Evolutionary conservation across 2,888 invertebrate genomes (phyloP).

Genomic region (Tiphia femorata): DNA sequence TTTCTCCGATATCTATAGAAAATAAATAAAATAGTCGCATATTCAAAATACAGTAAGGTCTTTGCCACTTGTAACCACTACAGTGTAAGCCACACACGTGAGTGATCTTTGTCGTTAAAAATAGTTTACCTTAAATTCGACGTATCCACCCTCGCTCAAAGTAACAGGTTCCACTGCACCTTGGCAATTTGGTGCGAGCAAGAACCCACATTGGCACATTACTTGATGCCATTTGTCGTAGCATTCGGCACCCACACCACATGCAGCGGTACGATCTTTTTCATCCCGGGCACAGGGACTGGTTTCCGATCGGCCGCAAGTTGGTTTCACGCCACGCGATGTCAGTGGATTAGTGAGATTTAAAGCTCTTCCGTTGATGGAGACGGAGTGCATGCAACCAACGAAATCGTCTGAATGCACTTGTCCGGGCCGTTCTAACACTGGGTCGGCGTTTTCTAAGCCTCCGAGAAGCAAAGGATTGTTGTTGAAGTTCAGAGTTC

Average conservation of each 20-base stretch:
- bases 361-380: constrained; percentile 86
- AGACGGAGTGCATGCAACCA: constrained; percentile 93
- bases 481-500: constrained; percentile 91
- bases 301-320: constrained; percentile 80
- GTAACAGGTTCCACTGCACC: constrained; percentile 84
- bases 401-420: constrained; percentile 93
- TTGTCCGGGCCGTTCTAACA: constrained; percentile 90
- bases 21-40: not conserved
- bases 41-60: no score
- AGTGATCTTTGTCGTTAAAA: not conserved
- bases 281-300: constrained; percentile 73
- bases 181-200: constrained; percentile 85
- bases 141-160: constrained; percentile 81
- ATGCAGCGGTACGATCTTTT: constrained; percentile 68
- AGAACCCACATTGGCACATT: constrained; percentile 79
- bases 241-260: constrained; percentile 79
- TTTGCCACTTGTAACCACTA: no score
- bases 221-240: constrained; percentile 87
- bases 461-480: constrained; percentile 90
- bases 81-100: no score
- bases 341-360: constrained; percentile 85
- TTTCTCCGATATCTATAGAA: constrained; percentile 79
- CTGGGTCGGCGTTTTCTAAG: constrained; percentile 85
- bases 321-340: constrained; percentile 79
- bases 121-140: constrained; percentile 76